Conservation (phyloP, 2,888 invertebrate species). For the Drosophila paramelanica region DNA sequence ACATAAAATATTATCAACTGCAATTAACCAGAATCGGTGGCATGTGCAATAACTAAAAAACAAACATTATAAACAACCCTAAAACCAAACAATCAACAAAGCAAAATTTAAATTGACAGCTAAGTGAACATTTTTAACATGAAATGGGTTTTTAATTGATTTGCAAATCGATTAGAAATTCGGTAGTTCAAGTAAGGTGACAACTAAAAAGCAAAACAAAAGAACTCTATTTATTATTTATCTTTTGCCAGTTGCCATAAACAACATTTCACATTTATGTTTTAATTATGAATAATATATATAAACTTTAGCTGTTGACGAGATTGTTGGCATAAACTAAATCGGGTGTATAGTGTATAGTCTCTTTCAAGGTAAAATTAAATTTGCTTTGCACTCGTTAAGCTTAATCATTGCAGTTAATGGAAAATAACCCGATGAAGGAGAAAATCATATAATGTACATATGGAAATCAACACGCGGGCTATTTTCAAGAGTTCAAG, state of each 20-base stretch:
- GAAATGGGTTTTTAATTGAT: conserved; percentile 37
- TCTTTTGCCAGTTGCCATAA: not conserved
- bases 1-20: conserved; percentile 23
- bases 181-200: not conserved
- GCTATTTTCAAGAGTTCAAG: not conserved
- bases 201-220: too few relatives aligned
- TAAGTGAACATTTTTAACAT: conserved; percentile 30
- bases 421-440: too few relatives aligned
- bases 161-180: conserved; percentile 10
- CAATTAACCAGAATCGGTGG: conserved; percentile 40
- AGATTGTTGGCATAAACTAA: too few relatives aligned
- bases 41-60: conserved; percentile 29
- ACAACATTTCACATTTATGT: too few relatives aligned
- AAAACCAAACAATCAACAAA: conserved; percentile 27
- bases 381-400: too few relatives aligned
- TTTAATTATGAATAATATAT: too few relatives aligned
- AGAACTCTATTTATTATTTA: not conserved
- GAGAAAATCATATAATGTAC: not conserved
- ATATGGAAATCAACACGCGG: not conserved
- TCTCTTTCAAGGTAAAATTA: too few relatives aligned
- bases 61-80: conserved; percentile 21
- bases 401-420: too few relatives aligned
- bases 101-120: conserved; percentile 34
- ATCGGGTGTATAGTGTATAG: too few relatives aligned
- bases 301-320: too few relatives aligned